These are phyloP conservation scores for Pharmacophagus antenor DNA, from an alignment of 2,888 invertebrate genomes.

Conservation along the genomic window DNA sequence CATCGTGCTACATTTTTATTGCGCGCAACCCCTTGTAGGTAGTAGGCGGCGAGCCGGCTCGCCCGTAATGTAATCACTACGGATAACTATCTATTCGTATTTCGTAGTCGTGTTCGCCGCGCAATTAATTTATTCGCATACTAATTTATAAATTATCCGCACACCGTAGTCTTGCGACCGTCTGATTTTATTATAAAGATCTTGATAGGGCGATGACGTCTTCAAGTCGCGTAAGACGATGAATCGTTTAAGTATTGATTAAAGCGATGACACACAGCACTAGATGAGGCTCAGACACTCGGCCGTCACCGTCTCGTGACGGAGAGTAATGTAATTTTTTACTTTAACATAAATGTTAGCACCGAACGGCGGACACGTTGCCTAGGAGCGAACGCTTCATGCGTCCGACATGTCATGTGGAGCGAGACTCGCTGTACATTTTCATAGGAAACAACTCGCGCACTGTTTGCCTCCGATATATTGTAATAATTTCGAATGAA, in stretches of 20 bases:
- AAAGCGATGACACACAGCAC: constrained; percentile 42
- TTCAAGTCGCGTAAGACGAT: constrained; percentile 31
- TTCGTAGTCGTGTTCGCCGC: constrained; percentile 41
- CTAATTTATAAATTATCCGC: constrained; percentile 25
- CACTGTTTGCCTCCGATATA: constrained; percentile 51
- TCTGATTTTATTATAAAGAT: neutral
- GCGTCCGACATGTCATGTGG: constrained; percentile 74
- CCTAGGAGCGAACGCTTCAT: constrained; percentile 37
- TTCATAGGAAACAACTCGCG: constrained; percentile 67
- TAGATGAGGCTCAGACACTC: constrained; percentile 40
- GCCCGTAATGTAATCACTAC: constrained; percentile 72
- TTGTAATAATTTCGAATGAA: constrained; percentile 24
- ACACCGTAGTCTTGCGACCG: constrained; percentile 5
- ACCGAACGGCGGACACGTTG: neutral
- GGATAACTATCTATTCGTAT: constrained; percentile 58
- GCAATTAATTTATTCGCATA: constrained; percentile 35
- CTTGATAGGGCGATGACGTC: constrained; percentile 11
- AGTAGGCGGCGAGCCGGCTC: constrained; percentile 57
- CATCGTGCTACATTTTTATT: constrained; percentile 60
- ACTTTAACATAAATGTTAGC: constrained; percentile 6
- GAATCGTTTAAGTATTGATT: constrained; percentile 39
- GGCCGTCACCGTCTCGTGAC: constrained; percentile 39
- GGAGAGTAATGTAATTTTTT: constrained; percentile 62
- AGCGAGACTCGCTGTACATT: constrained; percentile 68
- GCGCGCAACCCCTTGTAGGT: constrained; percentile 54